These are phyloP conservation scores for Meteorus colon DNA, from an alignment of 2,888 invertebrate genomes.

Conservation along the genomic window DNA sequence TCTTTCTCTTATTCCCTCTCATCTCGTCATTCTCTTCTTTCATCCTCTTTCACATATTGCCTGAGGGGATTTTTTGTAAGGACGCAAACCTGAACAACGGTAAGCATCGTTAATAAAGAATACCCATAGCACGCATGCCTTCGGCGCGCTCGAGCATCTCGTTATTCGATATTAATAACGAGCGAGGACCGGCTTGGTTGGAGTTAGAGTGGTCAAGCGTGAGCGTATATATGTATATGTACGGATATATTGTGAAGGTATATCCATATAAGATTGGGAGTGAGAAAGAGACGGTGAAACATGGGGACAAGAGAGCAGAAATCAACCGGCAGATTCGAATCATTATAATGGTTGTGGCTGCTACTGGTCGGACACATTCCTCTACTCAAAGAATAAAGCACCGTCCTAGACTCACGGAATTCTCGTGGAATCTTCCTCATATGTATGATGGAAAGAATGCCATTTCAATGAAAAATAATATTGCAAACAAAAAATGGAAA, in stretches of 20 bases:
- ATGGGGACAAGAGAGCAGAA: constrained; percentile 19
- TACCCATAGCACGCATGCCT: constrained; percentile 66
- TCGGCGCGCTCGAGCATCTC: constrained; percentile 65
- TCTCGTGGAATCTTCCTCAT: constrained; percentile 38
- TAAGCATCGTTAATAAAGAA: constrained; percentile 72
- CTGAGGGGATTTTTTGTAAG: constrained; percentile 45
- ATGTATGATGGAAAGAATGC: constrained; percentile 17
- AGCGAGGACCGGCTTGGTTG: constrained; percentile 50
- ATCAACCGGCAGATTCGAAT: constrained; percentile 63
- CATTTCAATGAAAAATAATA: constrained; percentile 7
- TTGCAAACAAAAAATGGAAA: neutral
- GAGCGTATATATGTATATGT: constrained; percentile 33
- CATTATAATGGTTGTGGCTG: constrained; percentile 69
- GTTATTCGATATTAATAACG: constrained; percentile 73
- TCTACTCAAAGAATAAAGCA: constrained; percentile 32
- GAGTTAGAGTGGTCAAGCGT: constrained; percentile 30
- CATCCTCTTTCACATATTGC: constrained; percentile 22
- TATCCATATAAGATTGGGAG: constrained; percentile 29
- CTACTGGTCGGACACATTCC: constrained; percentile 54
- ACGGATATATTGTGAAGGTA: neutral
- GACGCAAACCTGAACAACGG: constrained; percentile 52
- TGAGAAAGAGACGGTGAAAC: constrained; percentile 33
- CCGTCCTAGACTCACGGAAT: constrained; percentile 34
- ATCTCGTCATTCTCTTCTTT: constrained; percentile 11
- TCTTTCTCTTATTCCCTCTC: constrained; percentile 16